A percentile compares a stretch with the other conserved stretches of the same genome.
Conservation (phyloP, 1,140 invertebrate species). For the Eubasilissa regina region DNA sequence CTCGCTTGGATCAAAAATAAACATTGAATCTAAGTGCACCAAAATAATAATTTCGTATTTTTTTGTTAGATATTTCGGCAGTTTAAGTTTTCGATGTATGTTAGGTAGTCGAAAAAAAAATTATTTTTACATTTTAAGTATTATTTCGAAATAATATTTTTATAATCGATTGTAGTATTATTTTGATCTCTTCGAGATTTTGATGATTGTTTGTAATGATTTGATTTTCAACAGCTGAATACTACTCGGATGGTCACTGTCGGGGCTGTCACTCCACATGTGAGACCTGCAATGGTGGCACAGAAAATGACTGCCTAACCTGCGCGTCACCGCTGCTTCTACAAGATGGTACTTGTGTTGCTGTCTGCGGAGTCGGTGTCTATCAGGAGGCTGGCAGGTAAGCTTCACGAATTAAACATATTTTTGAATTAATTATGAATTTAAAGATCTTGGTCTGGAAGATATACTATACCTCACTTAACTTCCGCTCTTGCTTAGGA, state of each 20-base stretch:
- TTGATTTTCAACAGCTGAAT: constrained; percentile 71
- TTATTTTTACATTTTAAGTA: no score
- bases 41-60: no score
- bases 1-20: no score
- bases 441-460: no score
- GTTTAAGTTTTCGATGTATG: no score
- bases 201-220: neutral
- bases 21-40: no score
- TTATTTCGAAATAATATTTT: no score
- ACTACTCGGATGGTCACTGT: constrained; percentile 78
- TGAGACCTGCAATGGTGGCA: constrained; percentile 80
- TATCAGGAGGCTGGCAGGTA: constrained; percentile 76
- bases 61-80: no score
- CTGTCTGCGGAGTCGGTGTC: constrained; percentile 81
- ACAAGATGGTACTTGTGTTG: constrained; percentile 79
- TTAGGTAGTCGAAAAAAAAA: no score
- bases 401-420: neutral
- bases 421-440: neutral
- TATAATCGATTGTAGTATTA: no score
- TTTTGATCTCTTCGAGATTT: neutral
- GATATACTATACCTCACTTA: no score
- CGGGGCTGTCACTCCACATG: constrained; percentile 80
- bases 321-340: constrained; percentile 79
- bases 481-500: no score
- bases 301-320: constrained; percentile 79